These are phyloP conservation scores for Apoda limacodes DNA, from an alignment of 2,888 invertebrate genomes.

Conservation along the genomic window DNA sequence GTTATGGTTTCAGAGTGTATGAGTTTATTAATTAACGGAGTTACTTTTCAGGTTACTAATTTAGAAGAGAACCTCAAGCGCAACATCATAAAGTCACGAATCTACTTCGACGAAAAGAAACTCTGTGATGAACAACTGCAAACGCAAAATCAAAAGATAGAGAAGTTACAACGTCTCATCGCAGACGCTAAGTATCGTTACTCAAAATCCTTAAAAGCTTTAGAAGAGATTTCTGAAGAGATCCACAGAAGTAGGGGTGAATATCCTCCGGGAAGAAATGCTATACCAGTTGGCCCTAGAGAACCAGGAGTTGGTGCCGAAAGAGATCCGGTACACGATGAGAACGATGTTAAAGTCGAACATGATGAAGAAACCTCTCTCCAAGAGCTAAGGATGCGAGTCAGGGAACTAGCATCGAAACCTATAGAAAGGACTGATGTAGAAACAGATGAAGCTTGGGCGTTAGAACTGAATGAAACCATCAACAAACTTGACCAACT, in stretches of 20 bases:
- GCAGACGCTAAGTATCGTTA: slow-evolving; percentile 84
- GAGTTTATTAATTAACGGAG: too few relatives aligned
- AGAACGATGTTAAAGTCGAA: slow-evolving; percentile 31
- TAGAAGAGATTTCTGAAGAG: slow-evolving; percentile 93
- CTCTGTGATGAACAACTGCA: slow-evolving; percentile 87
- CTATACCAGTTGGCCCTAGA: slow-evolving; percentile 60
- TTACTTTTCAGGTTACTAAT: slow-evolving; percentile 71
- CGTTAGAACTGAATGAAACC: slow-evolving; percentile 79
- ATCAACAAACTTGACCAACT: slow-evolving; percentile 82
- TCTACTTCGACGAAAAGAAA: slow-evolving; percentile 92
- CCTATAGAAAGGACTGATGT: slow-evolving; percentile 81
- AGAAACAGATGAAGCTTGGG: slow-evolving; percentile 78
- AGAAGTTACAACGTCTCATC: slow-evolving; percentile 83
- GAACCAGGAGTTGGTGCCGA: slow-evolving; percentile 86
- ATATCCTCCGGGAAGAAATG: slow-evolving; percentile 54
- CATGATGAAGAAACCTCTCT: slow-evolving; percentile 69
- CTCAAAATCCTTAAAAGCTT: slow-evolving; percentile 81
- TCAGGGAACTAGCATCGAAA: slow-evolving; percentile 78
- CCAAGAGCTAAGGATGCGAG: slow-evolving; percentile 75
- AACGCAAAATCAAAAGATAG: slow-evolving; percentile 87
- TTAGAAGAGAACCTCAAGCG: slow-evolving; percentile 86
- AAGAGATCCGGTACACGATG: slow-evolving; percentile 59
- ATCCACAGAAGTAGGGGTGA: slow-evolving; percentile 80
- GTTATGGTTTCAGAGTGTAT: too few relatives aligned
- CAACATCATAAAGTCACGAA: slow-evolving; percentile 86